A percentile compares a stretch with the other conserved stretches of the same genome.
These are phyloP conservation scores for Hoplostethus atlanticus DNA, from an alignment of 2,797 vertebrate genomes.

Conservation along the genomic window DNA sequence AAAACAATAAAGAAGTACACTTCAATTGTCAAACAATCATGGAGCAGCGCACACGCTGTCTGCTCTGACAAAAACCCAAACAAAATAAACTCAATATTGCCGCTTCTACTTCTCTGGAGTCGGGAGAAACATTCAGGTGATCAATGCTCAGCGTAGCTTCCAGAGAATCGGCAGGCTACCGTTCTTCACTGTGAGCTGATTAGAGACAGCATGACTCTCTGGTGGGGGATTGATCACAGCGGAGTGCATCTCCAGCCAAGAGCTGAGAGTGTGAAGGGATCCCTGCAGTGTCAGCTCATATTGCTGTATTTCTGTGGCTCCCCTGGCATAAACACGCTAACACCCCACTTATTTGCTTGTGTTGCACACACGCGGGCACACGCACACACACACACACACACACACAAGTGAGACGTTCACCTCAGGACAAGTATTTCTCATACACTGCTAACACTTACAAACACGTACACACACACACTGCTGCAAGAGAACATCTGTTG, in stretches of 20 bases:
- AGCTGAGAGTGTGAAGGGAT: slow-evolving; percentile 35
- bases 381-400: slow-evolving; percentile 2
- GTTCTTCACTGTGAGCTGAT: slow-evolving; percentile 38
- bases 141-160: slow-evolving; percentile 33
- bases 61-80: neutral
- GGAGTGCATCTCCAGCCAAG: slow-evolving; percentile 32
- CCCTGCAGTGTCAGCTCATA: slow-evolving; percentile 52
- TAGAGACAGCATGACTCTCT: slow-evolving; percentile 33
- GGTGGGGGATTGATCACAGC: slow-evolving; percentile 31
- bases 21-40: neutral
- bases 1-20: neutral
- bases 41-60: neutral
- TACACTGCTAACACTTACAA: neutral
- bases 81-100: slow-evolving; percentile 15
- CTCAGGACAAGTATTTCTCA: slow-evolving; percentile 5
- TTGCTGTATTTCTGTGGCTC: slow-evolving; percentile 34
- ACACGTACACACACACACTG: neutral
- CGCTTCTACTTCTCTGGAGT: slow-evolving; percentile 10
- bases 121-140: slow-evolving; percentile 40
- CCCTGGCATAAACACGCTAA: slow-evolving; percentile 29
- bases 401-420: neutral
- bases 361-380: too few relatives aligned
- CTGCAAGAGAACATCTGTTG: neutral
- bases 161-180: neutral
- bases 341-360: slow-evolving; percentile 12